These are phyloP conservation scores for Malurus elegans DNA, from an alignment of 2,113 vertebrate species.

Conservation along the genomic window DNA sequence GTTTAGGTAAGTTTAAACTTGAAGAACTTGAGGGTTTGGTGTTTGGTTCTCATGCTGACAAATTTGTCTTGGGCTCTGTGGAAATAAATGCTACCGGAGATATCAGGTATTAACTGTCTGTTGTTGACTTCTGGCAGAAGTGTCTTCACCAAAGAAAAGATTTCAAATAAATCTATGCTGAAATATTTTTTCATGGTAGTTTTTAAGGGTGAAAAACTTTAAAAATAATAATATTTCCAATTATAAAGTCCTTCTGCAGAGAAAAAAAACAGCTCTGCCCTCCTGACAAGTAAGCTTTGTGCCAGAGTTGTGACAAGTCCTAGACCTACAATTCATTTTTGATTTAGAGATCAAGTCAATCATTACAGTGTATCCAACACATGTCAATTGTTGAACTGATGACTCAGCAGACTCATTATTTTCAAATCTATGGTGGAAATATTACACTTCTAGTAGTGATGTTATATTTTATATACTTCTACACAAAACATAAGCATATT, in stretches of 20 bases:
- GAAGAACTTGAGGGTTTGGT: neutral
- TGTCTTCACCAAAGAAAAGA: rapidly evolving
- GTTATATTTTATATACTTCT: neutral
- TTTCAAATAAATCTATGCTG: neutral
- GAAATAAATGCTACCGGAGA: neutral
- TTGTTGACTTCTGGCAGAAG: rapidly evolving
- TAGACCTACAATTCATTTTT: neutral
- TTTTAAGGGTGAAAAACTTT: neutral
- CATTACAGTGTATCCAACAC: neutral
- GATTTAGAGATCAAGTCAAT: neutral
- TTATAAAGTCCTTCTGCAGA: neutral
- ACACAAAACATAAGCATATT: neutral
- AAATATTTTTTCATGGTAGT: neutral
- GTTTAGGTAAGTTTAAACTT: neutral
- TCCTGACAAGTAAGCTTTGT: neutral
- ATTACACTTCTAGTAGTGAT: neutral
- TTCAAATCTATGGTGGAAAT: neutral
- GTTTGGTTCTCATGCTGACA: neutral
- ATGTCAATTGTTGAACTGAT: neutral
- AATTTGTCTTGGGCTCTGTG: neutral
- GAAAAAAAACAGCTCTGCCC: neutral
- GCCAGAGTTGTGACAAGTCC: neutral
- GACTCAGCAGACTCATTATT: neutral
- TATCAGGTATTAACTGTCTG: neutral
- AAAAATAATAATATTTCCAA: neutral